Evolutionary conservation across 1,140 invertebrate species (phyloP), one percentile per base, ranked within the genome.

Genomic region (Acromyrmex heyeri): DNA sequence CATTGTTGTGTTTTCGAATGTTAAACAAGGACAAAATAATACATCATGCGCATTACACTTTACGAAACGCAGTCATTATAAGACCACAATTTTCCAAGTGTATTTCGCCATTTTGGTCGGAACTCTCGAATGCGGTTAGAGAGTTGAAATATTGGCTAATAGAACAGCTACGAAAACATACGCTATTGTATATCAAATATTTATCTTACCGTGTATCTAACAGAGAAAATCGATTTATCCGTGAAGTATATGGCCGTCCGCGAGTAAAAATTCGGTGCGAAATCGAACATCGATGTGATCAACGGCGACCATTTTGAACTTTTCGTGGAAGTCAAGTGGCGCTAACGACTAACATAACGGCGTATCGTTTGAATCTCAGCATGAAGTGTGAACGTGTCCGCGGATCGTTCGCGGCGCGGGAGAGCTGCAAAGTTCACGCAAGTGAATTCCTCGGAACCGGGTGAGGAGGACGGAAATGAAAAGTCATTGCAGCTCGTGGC

Each of bases 341-440:
- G 65, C 65, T 21, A 48, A 65, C 38, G 38, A 44, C 38, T 44
- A 44, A 38, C n/a, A 8, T 44, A 44, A 18, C 62, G 61, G 34
- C 14, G 10, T 38, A 38, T 67, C 65, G 5, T 69, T 69, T 24
- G 65, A 67, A 67, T 67, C 62, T 65, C 64, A 38, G 30, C 62
- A 0, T 65, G 18, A 44, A 67, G 30, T 30, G 3, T 65, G 18
- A 67, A 67, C 50, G 18, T 48, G 27, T 12, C 16, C 2, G 38
- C 8, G 38, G 38, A 44, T 44, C 38, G 38, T 6, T 5, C 44
- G 38, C 44, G 21, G 64, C 30, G 62, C 27, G 62, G 18, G 69
- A 10, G 48, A 53, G 21, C 7, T 12, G 48, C 69, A 50, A 72
- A 72, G 16, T 72, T 53, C 69, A 50, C 16, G 69, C 69, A n/a